Percentiles rank a stretch among this genome's conserved stretches.
These are phyloP conservation scores for Erebia palarica DNA, from an alignment of 2,888 invertebrate genomes.

Conservation along the genomic window DNA sequence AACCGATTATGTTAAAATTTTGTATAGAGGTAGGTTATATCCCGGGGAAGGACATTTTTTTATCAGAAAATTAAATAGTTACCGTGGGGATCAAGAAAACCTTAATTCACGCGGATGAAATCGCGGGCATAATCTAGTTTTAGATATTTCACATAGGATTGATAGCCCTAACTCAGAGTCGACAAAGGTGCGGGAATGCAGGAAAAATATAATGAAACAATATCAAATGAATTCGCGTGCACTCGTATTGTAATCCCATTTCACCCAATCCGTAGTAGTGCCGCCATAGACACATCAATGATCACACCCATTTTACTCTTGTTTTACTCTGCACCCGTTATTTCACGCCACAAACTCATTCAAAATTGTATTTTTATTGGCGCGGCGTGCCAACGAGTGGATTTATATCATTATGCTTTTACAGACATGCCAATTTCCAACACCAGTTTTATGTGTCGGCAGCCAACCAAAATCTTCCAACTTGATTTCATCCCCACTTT, in stretches of 20 bases:
- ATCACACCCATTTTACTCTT: conserved; percentile 17
- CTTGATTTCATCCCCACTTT: no score
- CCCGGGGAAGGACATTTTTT: no score
- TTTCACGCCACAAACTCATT: conserved; percentile 27
- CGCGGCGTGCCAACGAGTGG: conserved; percentile 22
- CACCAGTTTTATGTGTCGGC: background rate
- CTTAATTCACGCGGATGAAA: no score
- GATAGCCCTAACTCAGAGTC: no score
- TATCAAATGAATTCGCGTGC: background rate
- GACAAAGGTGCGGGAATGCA: no score
- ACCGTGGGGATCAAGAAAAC: no score
- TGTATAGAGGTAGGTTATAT: no score
- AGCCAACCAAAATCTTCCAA: background rate
- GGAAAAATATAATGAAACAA: background rate
- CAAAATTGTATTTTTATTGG: conserved; percentile 31
- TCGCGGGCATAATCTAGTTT: no score
- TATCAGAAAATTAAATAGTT: no score
- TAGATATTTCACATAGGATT: no score
- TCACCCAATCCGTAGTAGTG: background rate
- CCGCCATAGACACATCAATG: conserved; percentile 7
- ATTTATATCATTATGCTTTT: conserved; percentile 28
- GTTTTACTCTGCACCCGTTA: conserved; percentile 17
- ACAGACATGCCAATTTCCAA: background rate
- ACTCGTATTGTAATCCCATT: background rate
- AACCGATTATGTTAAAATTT: no score